phyloP scores from a whole-genome alignment of 2,888 invertebrate species.

The Plemyria rubiginata region DNA sequence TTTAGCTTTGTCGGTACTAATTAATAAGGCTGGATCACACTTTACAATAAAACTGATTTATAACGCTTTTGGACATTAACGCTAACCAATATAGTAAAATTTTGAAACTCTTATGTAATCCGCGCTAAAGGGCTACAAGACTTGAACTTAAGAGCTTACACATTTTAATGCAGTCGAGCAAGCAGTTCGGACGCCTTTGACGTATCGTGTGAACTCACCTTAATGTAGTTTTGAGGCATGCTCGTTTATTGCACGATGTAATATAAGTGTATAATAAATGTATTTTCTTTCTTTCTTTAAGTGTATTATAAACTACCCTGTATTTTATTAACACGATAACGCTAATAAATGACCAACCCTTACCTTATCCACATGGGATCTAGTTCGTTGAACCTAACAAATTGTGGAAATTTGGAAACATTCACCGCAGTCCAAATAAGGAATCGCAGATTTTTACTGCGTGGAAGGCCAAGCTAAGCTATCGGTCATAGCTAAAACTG shows the following conservation, averaged over 20 bases:
- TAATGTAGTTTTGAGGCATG: constrained; percentile 46
- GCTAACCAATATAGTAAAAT: neutral
- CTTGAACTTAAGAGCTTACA: too few relatives aligned
- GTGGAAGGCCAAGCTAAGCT: neutral
- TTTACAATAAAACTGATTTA: neutral
- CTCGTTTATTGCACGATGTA: constrained; percentile 45
- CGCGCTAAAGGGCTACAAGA: too few relatives aligned
- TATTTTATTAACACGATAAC: constrained; percentile 19
- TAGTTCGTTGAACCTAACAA: constrained; percentile 2
- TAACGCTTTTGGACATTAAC: neutral
- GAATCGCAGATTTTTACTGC: neutral
- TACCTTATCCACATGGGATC: neutral
- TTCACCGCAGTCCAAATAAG: neutral
- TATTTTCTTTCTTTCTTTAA: too few relatives aligned
- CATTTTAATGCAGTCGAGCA: neutral
- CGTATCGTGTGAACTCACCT: constrained; percentile 18
- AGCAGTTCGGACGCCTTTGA: neutral
- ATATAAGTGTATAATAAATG: constrained; percentile 14
- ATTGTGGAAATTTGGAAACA: neutral
- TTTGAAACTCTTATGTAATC: neutral
- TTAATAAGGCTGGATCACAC: constrained; percentile 38
- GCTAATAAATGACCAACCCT: constrained; percentile 3
- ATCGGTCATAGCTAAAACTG: neutral
- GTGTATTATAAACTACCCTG: constrained; percentile 8
- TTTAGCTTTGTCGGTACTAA: constrained; percentile 56